Evolutionary conservation across 2,113 vertebrate species (phyloP).

Genomic region (Plecotus auritus): DNA sequence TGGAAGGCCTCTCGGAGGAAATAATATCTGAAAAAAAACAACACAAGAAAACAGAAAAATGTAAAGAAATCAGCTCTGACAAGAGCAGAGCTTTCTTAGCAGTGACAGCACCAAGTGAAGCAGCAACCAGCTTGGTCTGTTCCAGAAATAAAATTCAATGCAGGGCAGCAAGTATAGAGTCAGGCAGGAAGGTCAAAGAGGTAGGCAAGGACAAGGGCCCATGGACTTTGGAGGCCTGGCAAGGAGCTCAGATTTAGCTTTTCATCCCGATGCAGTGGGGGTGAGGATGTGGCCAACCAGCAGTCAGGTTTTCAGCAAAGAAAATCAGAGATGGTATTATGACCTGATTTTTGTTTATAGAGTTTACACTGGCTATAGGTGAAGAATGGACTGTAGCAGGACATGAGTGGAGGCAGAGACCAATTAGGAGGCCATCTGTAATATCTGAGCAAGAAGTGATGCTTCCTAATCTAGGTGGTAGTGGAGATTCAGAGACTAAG

Average conservation of each 20-base stretch:
- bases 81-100: not conserved
- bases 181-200: not conserved
- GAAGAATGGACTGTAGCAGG: not conserved
- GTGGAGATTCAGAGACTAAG: not conserved
- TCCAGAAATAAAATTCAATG: not conserved
- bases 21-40: not conserved
- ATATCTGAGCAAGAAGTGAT: not conserved
- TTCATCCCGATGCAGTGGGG: not conserved
- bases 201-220: not conserved
- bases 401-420: not conserved
- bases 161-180: not conserved
- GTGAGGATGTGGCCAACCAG: not conserved
- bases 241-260: not conserved
- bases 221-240: no score
- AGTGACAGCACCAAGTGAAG: not conserved
- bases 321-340: not conserved
- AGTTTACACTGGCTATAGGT: not conserved
- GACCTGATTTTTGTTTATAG: not conserved
- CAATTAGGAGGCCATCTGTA: not conserved
- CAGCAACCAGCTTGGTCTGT: not conserved
- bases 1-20: not conserved
- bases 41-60: not conserved
- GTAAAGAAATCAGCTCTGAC: not conserved
- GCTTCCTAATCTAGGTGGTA: not conserved
- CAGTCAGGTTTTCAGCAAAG: not conserved